Conservation (phyloP, 2,113 vertebrate genomes). For the Tupaia tana region DNA sequence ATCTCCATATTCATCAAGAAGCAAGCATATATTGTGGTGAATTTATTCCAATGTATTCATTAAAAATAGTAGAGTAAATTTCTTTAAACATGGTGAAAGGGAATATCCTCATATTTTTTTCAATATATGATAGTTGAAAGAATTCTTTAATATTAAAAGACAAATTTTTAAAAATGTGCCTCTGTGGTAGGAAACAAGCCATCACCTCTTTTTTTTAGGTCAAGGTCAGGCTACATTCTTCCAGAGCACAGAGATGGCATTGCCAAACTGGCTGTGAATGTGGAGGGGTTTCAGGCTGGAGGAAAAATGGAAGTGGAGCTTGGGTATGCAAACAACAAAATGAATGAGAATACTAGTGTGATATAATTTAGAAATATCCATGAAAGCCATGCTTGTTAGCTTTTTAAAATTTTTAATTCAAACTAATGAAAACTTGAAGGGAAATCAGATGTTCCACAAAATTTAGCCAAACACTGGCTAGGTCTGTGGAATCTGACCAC, state of each 20-base stretch:
- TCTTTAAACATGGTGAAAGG: no score
- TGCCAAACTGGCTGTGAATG: not conserved
- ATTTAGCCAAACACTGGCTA: constrained; percentile 59
- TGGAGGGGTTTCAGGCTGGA: not conserved
- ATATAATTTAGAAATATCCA: constrained; percentile 64
- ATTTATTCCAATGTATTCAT: no score
- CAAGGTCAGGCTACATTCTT: not conserved
- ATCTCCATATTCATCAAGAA: not conserved
- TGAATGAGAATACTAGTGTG: not conserved
- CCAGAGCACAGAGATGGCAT: not conserved
- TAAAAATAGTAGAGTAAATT: no score
- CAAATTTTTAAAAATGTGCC: no score
- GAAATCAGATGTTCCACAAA: constrained; percentile 65
- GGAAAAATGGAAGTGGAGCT: not conserved
- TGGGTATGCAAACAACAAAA: constrained; percentile 29
- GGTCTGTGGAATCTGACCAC: constrained; percentile 51
- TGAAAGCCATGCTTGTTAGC: constrained; percentile 57
- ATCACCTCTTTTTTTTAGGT: not conserved
- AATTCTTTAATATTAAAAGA: no score
- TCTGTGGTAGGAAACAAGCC: not conserved
- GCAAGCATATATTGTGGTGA: not conserved
- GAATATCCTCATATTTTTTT: no score
- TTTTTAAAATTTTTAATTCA: constrained; percentile 65
- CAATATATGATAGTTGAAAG: no score
- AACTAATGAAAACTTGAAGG: constrained; percentile 74